Conservation (phyloP, 2,113 vertebrate genomes). For the Pyxicephalus adspersus region DNA sequence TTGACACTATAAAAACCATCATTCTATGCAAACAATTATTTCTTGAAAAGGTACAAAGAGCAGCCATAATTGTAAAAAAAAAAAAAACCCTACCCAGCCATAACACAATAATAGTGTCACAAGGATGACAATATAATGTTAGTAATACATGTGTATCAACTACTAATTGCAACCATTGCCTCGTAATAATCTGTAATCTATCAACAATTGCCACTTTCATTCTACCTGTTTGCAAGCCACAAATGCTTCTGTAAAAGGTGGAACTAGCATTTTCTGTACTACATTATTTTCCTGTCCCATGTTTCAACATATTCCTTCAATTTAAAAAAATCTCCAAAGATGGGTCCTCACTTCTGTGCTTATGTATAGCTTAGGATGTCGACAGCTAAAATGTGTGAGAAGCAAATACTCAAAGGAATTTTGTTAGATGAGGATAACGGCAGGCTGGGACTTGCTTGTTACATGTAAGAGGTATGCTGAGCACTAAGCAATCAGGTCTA, state of each 20-base stretch:
- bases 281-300: neutral
- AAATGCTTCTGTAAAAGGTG: neutral
- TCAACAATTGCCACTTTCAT: neutral
- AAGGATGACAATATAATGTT: conserved; percentile 1
- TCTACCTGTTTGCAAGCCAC: neutral
- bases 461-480: neutral
- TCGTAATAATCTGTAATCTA: conserved; percentile 5
- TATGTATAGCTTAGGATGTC: conserved; percentile 12
- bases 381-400: conserved; percentile 41
- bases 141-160: neutral
- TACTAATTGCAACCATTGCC: conserved; percentile 4
- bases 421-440: conserved; percentile 10
- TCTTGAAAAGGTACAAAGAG: no score
- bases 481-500: neutral
- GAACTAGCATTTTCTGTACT: conserved; percentile 17
- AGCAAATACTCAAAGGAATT: conserved; percentile 48
- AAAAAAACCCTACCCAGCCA: no score
- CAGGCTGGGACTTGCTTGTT: conserved; percentile 35
- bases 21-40: no score
- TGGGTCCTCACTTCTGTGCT: conserved; percentile 1
- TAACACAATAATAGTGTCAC: neutral
- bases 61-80: no score
- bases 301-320: neutral
- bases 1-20: no score
- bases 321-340: conserved; percentile 6